Evolutionary conservation across 2,113 vertebrate species (phyloP).

Genomic region (Periophthalmodon schlosseri): DNA sequence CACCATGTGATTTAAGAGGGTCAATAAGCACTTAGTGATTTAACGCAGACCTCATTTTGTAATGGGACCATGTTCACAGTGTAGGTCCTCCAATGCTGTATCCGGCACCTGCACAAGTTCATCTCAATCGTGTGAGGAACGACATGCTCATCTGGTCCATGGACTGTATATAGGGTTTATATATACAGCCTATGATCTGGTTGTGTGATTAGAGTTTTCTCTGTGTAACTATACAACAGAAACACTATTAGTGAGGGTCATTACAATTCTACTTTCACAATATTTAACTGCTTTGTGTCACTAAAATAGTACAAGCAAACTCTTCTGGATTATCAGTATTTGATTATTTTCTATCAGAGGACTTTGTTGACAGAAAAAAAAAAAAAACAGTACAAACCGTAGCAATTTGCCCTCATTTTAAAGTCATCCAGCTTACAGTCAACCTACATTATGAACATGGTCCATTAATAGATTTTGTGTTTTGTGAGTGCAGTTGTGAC

Average conservation of each 20-base stretch:
- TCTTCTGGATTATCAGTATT: background rate
- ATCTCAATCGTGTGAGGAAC: background rate
- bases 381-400: background rate
- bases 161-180: no score
- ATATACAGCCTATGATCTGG: no score
- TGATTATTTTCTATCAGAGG: background rate
- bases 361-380: background rate
- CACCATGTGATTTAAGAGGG: constrained; percentile 39
- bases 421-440: background rate
- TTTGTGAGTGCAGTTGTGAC: constrained; percentile 40
- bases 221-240: background rate
- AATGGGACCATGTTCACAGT: constrained; percentile 25
- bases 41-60: constrained; percentile 22
- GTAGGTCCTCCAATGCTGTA: background rate
- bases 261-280: background rate
- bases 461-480: constrained; percentile 29
- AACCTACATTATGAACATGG: constrained; percentile 28
- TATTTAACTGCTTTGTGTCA: background rate
- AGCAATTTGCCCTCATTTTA: background rate
- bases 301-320: background rate
- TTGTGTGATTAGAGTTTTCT: background rate
- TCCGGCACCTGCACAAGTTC: background rate
- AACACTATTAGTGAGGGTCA: background rate
- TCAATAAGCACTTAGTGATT: constrained; percentile 44
- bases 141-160: background rate